A percentile compares a stretch with the other conserved stretches of the same genome.
Evolutionary conservation across 1,140 invertebrate species (phyloP).

Genomic region (Aphelinus atriplicis): DNA sequence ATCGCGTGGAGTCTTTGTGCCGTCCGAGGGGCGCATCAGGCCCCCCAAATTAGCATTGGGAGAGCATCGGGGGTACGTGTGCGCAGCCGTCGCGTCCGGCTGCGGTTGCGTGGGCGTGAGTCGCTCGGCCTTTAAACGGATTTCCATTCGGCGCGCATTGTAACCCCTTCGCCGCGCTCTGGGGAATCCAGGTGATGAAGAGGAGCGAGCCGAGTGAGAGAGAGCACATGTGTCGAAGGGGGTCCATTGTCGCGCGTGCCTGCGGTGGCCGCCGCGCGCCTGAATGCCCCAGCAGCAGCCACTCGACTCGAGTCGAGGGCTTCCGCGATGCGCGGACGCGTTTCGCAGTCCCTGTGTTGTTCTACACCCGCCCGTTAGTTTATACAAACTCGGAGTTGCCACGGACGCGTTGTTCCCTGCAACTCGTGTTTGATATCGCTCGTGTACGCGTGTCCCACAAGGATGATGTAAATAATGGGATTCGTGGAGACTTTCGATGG

Average conservation of each 20-base stretch:
- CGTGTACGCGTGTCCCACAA: too few relatives aligned
- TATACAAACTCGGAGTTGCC: too few relatives aligned
- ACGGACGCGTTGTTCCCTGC: too few relatives aligned
- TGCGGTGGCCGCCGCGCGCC: neutral
- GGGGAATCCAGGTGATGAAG: slow-evolving; percentile 5
- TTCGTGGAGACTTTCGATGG: too few relatives aligned
- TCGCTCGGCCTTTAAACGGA: neutral
- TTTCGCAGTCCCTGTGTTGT: too few relatives aligned
- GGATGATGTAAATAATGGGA: too few relatives aligned
- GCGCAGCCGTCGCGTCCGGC: too few relatives aligned
- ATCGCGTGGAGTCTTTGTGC: neutral
- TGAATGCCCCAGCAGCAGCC: neutral
- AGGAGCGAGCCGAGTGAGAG: neutral
- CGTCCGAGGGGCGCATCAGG: neutral
- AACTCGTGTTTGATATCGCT: too few relatives aligned
- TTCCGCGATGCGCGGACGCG: neutral
- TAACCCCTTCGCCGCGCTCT: neutral
- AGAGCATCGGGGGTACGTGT: too few relatives aligned
- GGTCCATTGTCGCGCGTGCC: too few relatives aligned
- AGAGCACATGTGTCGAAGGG: too few relatives aligned
- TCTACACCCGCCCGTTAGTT: too few relatives aligned
- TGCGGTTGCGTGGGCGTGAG: slow-evolving; percentile 6
- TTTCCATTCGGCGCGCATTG: neutral
- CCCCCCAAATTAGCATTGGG: neutral
- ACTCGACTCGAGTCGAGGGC: slow-evolving; percentile 2